Evolutionary conservation across 1,140 invertebrate genomes (phyloP), one percentile per base, ranked within the genome.

Genomic region (Bombus waltoni): DNA sequence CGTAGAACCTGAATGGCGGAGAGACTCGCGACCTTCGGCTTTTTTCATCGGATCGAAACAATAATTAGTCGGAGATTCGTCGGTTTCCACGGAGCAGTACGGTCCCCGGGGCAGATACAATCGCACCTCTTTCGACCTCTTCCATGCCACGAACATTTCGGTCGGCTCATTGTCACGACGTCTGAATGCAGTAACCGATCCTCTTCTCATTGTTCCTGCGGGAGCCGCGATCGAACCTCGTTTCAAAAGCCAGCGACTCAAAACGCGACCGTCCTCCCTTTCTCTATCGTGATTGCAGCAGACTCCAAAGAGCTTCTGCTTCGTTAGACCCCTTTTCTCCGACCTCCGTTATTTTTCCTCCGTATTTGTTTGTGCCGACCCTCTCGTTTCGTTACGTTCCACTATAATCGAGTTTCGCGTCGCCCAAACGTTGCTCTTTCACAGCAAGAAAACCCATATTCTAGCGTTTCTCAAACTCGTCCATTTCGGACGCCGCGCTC

Each of bases 231-330:
- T 81, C 79, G 79, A 81, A 53, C 66, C 38, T 11, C 13, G 66
- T 71, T 80, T 71, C 18, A 76, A 83, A 68, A 72, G 38, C 42
- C 18, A 35, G 6, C 32, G 18, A 53, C 86, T 73, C 72, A 22
- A 82, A 88, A 87, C 85, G 77, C 68, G 40, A 59, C 53, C 53
- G 40, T 25, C 35, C 47, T 38, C 35, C 47, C 47, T 22, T 53
- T 53, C 72, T 74, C 42, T 32, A 42, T 53, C 83, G 73, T 70
- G 70, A 88, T 87, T 78, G 74, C 59, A 62, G 40, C 47, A 38
- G 5, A 47, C 65, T 38, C 78, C 47, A 81, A 74, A 72, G 85
- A 87, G 73, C 84, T 88, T 88, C 86, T 70, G 83, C 87, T 88
- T 88, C 86, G 87, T 88, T 87, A 88, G 42, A 87, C 28, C 9